Evolutionary conservation across 2,797 vertebrate species (phyloP).

Genomic region (Lates japonicus): DNA sequence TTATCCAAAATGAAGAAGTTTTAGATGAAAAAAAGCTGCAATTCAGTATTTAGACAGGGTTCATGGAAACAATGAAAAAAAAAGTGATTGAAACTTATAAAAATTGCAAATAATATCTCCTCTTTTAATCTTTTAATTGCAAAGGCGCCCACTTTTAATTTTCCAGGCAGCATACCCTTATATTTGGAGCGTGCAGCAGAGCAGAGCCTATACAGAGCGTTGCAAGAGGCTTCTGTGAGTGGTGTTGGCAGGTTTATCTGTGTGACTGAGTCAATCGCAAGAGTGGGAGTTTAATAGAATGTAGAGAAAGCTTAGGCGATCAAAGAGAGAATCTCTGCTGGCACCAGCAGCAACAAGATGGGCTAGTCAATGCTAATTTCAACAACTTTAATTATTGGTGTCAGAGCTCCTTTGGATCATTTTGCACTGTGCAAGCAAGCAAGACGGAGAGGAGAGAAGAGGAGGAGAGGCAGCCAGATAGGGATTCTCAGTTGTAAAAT

Average conservation of each 20-base stretch:
- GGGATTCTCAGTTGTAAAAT: conserved; percentile 64
- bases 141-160: not conserved
- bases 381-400: conserved; percentile 80
- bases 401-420: conserved; percentile 75
- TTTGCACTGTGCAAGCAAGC: conserved; percentile 44
- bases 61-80: not conserved
- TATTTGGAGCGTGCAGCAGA: not conserved
- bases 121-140: conserved; percentile 16
- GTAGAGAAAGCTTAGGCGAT: conserved; percentile 63
- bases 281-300: conserved; percentile 56
- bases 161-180: not conserved
- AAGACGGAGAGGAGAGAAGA: conserved; percentile 4
- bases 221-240: not conserved
- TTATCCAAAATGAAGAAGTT: not conserved
- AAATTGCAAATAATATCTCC: not conserved
- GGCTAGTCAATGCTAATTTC: conserved; percentile 79
- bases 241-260: conserved; percentile 22
- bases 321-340: conserved; percentile 66
- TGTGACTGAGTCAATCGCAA: conserved; percentile 41
- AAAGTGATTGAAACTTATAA: not conserved
- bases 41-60: not conserved
- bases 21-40: not conserved
- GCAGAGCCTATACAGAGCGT: not conserved
- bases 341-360: conserved; percentile 65
- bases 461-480: conserved; percentile 26